phyloP scores from a whole-genome alignment of 2,888 invertebrate species.

The Ischnura elegans region DNA sequence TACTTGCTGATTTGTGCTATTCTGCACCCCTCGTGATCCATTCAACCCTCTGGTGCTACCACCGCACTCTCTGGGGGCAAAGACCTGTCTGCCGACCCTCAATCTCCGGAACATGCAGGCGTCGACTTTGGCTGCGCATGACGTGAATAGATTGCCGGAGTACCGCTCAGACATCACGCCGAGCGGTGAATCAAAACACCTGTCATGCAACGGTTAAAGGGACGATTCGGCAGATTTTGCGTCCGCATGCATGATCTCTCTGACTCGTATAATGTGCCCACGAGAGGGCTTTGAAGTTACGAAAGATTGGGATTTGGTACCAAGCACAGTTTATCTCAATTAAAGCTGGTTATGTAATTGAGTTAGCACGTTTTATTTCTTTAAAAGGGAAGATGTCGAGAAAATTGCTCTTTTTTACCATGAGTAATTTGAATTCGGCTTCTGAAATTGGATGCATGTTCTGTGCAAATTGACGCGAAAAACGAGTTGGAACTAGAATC shows the following conservation, averaged over 20 bases:
- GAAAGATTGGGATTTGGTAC: no score
- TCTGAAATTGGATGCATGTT: no score
- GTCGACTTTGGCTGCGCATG: constrained; percentile 3
- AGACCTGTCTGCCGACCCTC: neutral
- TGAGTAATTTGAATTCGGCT: no score
- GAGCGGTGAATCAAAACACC: constrained; percentile 22
- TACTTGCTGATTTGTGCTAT: neutral
- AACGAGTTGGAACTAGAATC: no score
- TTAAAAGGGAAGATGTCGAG: no score
- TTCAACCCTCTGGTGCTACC: neutral
- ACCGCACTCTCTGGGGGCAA: neutral
- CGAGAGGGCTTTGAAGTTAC: neutral
- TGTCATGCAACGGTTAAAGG: neutral
- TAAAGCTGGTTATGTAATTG: no score
- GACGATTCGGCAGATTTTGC: neutral
- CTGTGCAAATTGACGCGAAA: no score
- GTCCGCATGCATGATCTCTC: neutral
- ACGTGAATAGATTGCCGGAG: constrained; percentile 13
- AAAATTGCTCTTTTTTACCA: no score
- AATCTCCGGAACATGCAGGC: neutral
- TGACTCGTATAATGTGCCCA: neutral
- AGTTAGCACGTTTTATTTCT: no score
- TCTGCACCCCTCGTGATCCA: neutral
- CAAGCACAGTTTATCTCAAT: no score
- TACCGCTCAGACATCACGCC: neutral